Evolutionary conservation across 2,797 vertebrate species (phyloP), one percentile per base, ranked within the genome.

Genomic region (Pempheris klunzingeri): DNA sequence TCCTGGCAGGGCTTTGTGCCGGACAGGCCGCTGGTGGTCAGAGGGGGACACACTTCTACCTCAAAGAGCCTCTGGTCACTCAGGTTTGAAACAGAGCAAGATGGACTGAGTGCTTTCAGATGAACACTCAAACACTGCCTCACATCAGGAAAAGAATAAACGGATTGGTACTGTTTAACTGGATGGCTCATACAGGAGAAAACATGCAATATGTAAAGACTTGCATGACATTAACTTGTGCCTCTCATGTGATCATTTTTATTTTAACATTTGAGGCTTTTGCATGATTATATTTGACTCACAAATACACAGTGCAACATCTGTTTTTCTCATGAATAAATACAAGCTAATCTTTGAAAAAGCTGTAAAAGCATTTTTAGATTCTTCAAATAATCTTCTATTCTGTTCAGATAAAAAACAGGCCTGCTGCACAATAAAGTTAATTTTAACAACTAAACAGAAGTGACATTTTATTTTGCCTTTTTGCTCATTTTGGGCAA

Each of bases 41-140:
- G 24, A 88, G 60, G 50, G 73, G 44, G 43, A 70, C 83, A 1
- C 91, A 74, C 63, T 84, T 91, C 62, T 89, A 71, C 57, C 82
- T 86, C 60, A 86, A 74, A 60, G 91, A 94, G 63, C 85, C 93
- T 12, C 76, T 95, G 78, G 96, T 96, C 76, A 97, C 96, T 41
- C 93, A 96, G 90, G 96, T 97, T 20, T 97, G 91, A 96, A 18
- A 39, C 14, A 60, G 12, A 26, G 49, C 47, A 69, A 14, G 50
- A 60, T 9, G 12, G 47, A 78, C 52, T 0, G 15, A 28, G 6
- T 10, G 41, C 22, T 20, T 62, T 24, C 43, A 68, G 24, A 50
- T 36, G 26, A 28, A 65, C 8, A 62, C 24, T 53, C 46, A 13
- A 39, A 55, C 38, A 18, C 61, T 52, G 41, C n/a, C 32, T 59